Percentiles rank a stretch among this genome's conserved stretches.
Conservation (phyloP, 30 jellyfish, hydroid and myxozoan species). For the Cassiopea andromeda region DNA sequence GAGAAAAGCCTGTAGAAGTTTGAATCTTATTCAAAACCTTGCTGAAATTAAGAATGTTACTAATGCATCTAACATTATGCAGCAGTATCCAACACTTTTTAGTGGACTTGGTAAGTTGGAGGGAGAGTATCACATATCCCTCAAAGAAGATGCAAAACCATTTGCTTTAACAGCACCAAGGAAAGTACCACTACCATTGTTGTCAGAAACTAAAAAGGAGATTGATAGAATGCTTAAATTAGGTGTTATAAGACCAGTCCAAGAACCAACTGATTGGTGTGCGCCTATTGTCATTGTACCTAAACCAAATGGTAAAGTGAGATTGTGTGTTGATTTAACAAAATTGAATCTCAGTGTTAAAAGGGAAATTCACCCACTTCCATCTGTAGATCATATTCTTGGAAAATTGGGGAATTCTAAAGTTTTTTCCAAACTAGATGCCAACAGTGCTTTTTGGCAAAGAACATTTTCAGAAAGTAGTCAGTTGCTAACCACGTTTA, state of each 20-base stretch:
- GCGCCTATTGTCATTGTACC: slow-evolving; percentile 69
- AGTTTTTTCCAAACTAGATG: slow-evolving; percentile 65
- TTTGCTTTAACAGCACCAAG: slow-evolving; percentile 67
- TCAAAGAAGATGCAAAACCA: slow-evolving; percentile 1
- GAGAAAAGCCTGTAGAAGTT: too few species aligned
- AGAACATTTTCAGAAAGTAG: slow-evolving; percentile 42
- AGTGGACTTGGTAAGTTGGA: too few species aligned
- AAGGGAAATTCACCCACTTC: slow-evolving; percentile 69
- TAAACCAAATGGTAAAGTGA: slow-evolving; percentile 51
- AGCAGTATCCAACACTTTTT: too few species aligned
- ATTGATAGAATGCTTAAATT: slow-evolving; percentile 56
- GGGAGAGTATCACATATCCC: too few species aligned
- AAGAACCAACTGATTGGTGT: slow-evolving; percentile 78
- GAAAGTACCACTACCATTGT: slow-evolving; percentile 62
- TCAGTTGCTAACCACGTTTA: slow-evolving; percentile 25
- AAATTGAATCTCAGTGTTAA: slow-evolving; percentile 44
- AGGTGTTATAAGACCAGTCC: slow-evolving; percentile 72
- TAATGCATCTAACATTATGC: too few species aligned
- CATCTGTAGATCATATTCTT: slow-evolving; percentile 28
- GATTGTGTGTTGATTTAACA: slow-evolving; percentile 70
- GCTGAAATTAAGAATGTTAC: too few species aligned
- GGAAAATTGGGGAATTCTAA: slow-evolving; percentile 14
- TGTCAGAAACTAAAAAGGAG: slow-evolving; percentile 49
- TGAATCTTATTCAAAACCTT: too few species aligned
- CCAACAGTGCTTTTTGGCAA: slow-evolving; percentile 81